Percentiles rank a stretch among this genome's conserved stretches.
These are phyloP conservation scores for Galagoides demidoff DNA, from an alignment of 2,797 vertebrate genomes.

Conservation along the genomic window DNA sequence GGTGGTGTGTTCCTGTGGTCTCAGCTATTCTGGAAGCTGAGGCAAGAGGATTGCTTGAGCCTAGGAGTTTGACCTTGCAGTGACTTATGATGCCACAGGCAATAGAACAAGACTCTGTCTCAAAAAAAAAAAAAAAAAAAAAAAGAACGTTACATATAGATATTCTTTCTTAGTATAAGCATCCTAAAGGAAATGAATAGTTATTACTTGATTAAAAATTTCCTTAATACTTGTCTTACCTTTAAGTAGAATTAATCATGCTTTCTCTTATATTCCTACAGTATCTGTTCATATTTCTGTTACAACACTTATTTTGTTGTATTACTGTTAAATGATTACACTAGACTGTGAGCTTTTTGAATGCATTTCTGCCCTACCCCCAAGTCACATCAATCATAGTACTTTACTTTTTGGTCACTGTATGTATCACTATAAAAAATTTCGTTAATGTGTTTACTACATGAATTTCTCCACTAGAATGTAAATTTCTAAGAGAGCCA, in stretches of 20 bases:
- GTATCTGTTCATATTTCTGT: constrained; percentile 35
- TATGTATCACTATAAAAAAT: neutral
- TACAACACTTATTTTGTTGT: neutral
- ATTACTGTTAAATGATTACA: neutral
- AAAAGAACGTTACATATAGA: neutral
- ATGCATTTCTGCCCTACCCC: neutral
- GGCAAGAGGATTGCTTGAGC: neutral
- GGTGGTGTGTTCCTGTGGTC: neutral
- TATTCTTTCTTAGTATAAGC: neutral
- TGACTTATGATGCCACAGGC: neutral
- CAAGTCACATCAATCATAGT: neutral
- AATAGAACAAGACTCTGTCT: neutral
- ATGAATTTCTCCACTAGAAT: neutral
- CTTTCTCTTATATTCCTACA: neutral
- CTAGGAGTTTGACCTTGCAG: neutral
- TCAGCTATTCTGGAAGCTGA: neutral
- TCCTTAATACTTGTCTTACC: neutral
- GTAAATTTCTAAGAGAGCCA: neutral
- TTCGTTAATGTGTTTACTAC: neutral
- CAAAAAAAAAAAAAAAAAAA: no score
- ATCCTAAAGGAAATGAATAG: neutral
- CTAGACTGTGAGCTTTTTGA: neutral
- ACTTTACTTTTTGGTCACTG: neutral
- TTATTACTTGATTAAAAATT: constrained; percentile 9
- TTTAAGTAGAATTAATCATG: neutral